Evolutionary conservation across 2,888 invertebrate species (phyloP).

Genomic region (Hirtodrosophila histrioides): DNA sequence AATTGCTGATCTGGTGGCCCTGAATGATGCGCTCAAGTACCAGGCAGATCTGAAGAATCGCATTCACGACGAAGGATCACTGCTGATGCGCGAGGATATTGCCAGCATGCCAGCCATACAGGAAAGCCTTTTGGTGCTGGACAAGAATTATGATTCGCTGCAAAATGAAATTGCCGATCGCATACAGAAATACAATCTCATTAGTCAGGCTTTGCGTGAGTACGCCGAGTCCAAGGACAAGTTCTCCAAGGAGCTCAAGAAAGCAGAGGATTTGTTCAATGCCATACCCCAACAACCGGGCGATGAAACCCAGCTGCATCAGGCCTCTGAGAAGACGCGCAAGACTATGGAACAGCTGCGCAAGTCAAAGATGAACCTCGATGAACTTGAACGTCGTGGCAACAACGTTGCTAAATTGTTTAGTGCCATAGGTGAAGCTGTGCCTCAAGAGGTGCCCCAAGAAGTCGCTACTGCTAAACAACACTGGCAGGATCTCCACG

Average conservation of each 20-base stretch:
- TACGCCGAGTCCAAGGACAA: slow-evolving; percentile 90
- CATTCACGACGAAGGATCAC: slow-evolving; percentile 91
- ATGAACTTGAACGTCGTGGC: slow-evolving; percentile 91
- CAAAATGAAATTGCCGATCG: slow-evolving; percentile 90
- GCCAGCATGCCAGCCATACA: slow-evolving; percentile 92
- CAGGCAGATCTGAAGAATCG: slow-evolving; percentile 88
- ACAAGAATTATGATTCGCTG: slow-evolving; percentile 92
- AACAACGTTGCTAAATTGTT: slow-evolving; percentile 84
- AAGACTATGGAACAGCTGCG: slow-evolving; percentile 90
- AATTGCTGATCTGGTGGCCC: slow-evolving; percentile 85
- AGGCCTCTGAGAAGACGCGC: slow-evolving; percentile 90
- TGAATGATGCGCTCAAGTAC: slow-evolving; percentile 86
- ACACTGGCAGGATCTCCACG: slow-evolving; percentile 89
- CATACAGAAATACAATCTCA: slow-evolving; percentile 89
- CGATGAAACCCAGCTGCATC: slow-evolving; percentile 90
- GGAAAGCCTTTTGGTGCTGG: slow-evolving; percentile 90
- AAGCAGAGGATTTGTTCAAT: slow-evolving; percentile 88
- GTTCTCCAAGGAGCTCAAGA: slow-evolving; percentile 88
- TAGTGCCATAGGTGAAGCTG: slow-evolving; percentile 85
- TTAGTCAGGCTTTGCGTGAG: slow-evolving; percentile 90
- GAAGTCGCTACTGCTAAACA: slow-evolving; percentile 87
- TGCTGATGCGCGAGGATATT: slow-evolving; percentile 92
- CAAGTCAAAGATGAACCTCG: slow-evolving; percentile 90
- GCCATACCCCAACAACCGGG: slow-evolving; percentile 88
- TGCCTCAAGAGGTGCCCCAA: slow-evolving; percentile 84